phyloP scores from a whole-genome alignment of 1,140 invertebrate genomes.

The Calliopsis andreniformis region DNA sequence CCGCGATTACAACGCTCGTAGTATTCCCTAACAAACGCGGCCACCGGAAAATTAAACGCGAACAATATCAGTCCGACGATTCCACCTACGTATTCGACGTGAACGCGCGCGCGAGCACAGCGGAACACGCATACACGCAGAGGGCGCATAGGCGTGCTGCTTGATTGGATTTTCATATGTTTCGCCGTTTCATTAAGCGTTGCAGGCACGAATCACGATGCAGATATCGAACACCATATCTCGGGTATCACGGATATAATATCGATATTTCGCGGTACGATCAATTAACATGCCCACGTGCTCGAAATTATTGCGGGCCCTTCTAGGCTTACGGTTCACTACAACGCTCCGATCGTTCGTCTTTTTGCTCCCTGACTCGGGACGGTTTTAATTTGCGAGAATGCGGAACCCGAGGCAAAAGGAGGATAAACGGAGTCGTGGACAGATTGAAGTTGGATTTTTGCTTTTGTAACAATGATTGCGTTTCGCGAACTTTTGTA shows the following conservation, averaged over 20 bases:
- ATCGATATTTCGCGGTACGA: not conserved
- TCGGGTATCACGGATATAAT: not conserved
- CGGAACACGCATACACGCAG: not conserved
- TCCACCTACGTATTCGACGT: not conserved
- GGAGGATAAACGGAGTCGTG: conserved; percentile 1
- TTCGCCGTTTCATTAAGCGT: not conserved
- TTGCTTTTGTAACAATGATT: not conserved
- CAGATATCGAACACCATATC: not conserved
- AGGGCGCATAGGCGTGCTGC: not conserved
- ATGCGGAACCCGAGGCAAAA: not conserved
- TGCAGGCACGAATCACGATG: not conserved
- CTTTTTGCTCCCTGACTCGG: not conserved
- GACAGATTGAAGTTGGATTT: conserved; percentile 2
- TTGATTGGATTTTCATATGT: conserved; percentile 31
- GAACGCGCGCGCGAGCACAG: too few relatives aligned
- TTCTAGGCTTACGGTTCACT: not conserved
- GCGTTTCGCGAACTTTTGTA: not conserved
- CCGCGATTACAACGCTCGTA: not conserved
- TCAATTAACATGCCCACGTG: conserved; percentile 2
- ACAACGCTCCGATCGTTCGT: not conserved
- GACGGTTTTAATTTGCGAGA: conserved; percentile 7
- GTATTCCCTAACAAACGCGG: conserved; percentile 14
- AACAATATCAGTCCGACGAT: conserved; percentile 6
- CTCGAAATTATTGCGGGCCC: not conserved
- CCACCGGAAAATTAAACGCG: conserved; percentile 12